phyloP scores from a whole-genome alignment of 1,140 invertebrate genomes.

The Drosophila pseudoananassae region DNA sequence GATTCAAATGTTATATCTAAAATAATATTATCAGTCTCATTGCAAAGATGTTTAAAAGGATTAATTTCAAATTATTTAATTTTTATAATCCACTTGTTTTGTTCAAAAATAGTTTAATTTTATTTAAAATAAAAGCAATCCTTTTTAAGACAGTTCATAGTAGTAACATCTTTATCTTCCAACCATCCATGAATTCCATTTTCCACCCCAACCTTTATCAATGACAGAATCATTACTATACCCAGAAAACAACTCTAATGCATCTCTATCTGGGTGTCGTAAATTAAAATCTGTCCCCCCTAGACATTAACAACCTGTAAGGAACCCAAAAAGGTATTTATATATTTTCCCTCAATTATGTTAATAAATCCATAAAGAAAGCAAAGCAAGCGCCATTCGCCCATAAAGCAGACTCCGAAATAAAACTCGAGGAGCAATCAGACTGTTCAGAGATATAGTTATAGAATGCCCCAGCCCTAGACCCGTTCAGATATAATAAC shows the following conservation, averaged over 20 bases:
- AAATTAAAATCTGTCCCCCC: constrained; percentile 65
- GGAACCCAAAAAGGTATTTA: constrained; percentile 41
- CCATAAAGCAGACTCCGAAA: constrained; percentile 64
- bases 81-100: no score
- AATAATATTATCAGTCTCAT: no score
- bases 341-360: constrained; percentile 69
- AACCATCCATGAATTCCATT: not conserved
- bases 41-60: no score
- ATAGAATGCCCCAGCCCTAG: constrained; percentile 20
- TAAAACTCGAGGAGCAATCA: constrained; percentile 61
- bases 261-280: constrained; percentile 41
- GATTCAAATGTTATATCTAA: no score
- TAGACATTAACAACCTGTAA: constrained; percentile 47
- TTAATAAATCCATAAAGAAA: constrained; percentile 77
- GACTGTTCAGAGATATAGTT: constrained; percentile 37
- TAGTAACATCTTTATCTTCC: not conserved
- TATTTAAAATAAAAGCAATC: not conserved
- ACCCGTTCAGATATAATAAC: constrained; percentile 27
- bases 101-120: not conserved
- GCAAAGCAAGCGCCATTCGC: constrained; percentile 52
- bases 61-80: no score
- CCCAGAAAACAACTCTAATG: constrained; percentile 54
- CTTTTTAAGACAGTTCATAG: not conserved
- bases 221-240: constrained; percentile 28
- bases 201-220: not conserved